Base-by-base conservation (phyloP, 23 tunicate genomes). In the Oikopleura dioica region DNA sequence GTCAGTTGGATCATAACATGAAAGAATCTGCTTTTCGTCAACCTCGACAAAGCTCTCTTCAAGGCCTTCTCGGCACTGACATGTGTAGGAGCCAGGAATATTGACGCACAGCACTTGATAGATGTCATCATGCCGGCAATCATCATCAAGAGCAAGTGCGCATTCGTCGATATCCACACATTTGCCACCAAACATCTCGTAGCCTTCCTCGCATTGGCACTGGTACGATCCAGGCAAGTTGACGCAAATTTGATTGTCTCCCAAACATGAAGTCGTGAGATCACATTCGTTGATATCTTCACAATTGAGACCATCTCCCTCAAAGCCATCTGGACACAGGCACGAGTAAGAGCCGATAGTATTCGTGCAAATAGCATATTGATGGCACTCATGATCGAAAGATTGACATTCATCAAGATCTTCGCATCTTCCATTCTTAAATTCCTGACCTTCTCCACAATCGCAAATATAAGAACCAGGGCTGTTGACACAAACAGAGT, bases 271-370 rank as follows among this genome's bases (percentile, higher is more conserved):
- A n/a, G n/a, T n/a, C n/a, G 30, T n/a, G 9, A 12, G 26, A 12
- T n/a, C 26, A 1, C 26, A 35, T 16, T 75, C n/a, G 16, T 16
- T 24, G 76, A 38, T 37, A 80, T 79, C 78, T 80, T 76, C 76
- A 76, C 83, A 80, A 36, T 23, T 28, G 1, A 23, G 1, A 34
- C 79, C 79, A 35, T 9, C 35, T 1, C 24, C 37, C 4, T 12
- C 16, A 59, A 76, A 80, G 2, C 79, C 79, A 23, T 80, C 83
- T 32, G 76, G 44, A 55, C 83, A 80, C 1, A 24, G 0, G 78
- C 83, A 80, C 9, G 38, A n/a, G 35, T 50, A 76, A 37, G 79
- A 36, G 36, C 83, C 83, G 36, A 12, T 35, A 75, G 36, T 2
- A 28, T 34, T 2, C 36, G 12, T 9, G 77, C 24, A 75, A 75